These are phyloP conservation scores for Gasterosteus aculeatus DNA, from an alignment of 2,113 vertebrate genomes.

Conservation along the genomic window DNA sequence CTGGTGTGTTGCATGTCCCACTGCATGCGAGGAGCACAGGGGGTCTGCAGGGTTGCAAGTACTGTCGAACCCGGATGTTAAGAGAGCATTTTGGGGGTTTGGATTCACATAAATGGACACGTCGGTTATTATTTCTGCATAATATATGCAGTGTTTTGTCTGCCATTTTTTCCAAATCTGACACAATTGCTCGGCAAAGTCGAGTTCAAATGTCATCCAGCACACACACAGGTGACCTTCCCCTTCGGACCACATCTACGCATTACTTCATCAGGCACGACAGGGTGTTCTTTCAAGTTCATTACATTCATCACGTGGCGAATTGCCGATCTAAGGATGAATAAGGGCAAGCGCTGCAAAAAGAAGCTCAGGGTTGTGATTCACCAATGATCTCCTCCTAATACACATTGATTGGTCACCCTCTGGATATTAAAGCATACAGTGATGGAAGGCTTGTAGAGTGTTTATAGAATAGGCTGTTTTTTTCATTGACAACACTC, in stretches of 20 bases:
- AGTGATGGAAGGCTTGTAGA: too few species aligned
- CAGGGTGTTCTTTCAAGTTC: not conserved
- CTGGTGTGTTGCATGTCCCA: not conserved
- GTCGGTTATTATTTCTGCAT: conserved; percentile 16
- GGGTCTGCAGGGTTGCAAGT: not conserved
- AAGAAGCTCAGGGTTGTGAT: too few species aligned
- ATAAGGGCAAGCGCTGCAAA: not conserved
- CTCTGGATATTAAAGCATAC: too few species aligned
- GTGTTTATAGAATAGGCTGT: too few species aligned
- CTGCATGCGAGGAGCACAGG: not conserved
- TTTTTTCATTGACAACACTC: too few species aligned
- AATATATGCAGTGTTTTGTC: not conserved
- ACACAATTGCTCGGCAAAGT: too few species aligned
- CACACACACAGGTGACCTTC: not conserved
- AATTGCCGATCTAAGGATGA: not conserved
- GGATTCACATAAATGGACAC: conserved; percentile 3
- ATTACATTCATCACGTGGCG: not conserved
- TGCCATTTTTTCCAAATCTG: conserved; percentile 15
- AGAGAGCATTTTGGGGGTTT: not conserved
- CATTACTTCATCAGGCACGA: not conserved
- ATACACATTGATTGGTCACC: too few species aligned
- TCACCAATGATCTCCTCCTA: too few species aligned
- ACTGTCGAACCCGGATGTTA: not conserved
- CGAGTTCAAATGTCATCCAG: not conserved
- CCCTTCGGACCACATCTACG: not conserved